Evolutionary conservation across 2,113 vertebrate species (phyloP).

Genomic region (Lepus americanus): DNA sequence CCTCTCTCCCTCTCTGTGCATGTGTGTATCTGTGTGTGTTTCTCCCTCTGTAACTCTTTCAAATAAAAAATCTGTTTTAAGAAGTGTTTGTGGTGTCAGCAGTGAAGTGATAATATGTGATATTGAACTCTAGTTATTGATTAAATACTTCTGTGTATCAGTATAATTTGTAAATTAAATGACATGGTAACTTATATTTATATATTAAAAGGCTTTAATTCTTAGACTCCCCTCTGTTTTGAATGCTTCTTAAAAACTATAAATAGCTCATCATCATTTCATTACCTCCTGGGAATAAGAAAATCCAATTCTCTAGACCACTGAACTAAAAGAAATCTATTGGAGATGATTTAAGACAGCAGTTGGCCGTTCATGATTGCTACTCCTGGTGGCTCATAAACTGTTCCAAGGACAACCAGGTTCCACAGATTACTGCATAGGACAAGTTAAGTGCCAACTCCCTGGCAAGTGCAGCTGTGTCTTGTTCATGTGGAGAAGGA

Average conservation of each 20-base stretch:
- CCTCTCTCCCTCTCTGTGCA: too few relatives aligned
- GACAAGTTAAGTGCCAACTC: background rate
- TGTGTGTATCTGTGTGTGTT: too few relatives aligned
- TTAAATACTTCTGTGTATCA: background rate
- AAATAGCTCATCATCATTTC: background rate
- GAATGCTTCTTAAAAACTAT: background rate
- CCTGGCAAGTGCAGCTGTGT: background rate
- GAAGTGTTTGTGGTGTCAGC: conserved; percentile 12
- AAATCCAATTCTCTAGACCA: conserved; percentile 8
- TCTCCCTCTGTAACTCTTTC: too few relatives aligned
- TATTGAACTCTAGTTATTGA: background rate
- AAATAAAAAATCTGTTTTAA: background rate
- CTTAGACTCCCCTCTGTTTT: background rate
- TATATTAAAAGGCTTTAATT: background rate
- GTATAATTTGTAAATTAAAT: background rate
- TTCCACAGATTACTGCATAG: background rate
- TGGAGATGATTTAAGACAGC: background rate
- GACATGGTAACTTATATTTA: background rate
- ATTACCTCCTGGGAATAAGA: background rate
- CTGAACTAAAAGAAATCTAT: conserved; percentile 19
- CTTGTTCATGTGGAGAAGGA: background rate
- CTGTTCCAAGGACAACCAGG: background rate
- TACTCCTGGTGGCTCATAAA: background rate
- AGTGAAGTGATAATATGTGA: background rate
- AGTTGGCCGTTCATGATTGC: background rate